Conservation (phyloP, 2,888 invertebrate species). For the Drosophila koepferae region DNA sequence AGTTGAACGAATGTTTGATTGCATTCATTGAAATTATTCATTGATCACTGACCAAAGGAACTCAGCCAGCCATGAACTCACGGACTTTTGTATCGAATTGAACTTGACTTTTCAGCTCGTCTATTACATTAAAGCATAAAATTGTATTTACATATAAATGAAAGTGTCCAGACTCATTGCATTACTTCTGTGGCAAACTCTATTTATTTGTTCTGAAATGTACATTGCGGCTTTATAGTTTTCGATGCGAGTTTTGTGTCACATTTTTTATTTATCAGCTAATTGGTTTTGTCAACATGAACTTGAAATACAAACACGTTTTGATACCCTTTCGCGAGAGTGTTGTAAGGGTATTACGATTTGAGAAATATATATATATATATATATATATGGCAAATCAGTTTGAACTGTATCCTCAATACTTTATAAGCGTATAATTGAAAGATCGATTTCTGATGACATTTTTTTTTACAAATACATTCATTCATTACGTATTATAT, state of each 20-base stretch:
- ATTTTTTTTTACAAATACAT: not conserved
- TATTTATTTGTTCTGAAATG: slow-evolving; percentile 1
- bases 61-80: not conserved
- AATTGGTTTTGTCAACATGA: not conserved
- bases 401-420: not conserved
- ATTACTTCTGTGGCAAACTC: not conserved
- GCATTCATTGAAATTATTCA: too few species aligned
- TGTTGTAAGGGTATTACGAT: too few species aligned
- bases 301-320: not conserved
- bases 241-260: not conserved
- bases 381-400: not conserved
- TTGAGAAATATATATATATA: too few species aligned
- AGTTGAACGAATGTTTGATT: not conserved
- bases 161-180: not conserved
- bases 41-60: not conserved
- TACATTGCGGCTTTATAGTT: not conserved
- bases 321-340: not conserved
- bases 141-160: slow-evolving; percentile 4
- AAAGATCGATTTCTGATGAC: too few species aligned
- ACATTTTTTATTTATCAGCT: not conserved
- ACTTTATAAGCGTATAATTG: not conserved
- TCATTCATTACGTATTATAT: not conserved
- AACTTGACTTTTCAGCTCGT: not conserved
- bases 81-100: not conserved
- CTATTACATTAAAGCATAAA: not conserved